These are phyloP conservation scores for Callithrix jacchus DNA, from an alignment of 2,113 vertebrate genomes.

Conservation along the genomic window DNA sequence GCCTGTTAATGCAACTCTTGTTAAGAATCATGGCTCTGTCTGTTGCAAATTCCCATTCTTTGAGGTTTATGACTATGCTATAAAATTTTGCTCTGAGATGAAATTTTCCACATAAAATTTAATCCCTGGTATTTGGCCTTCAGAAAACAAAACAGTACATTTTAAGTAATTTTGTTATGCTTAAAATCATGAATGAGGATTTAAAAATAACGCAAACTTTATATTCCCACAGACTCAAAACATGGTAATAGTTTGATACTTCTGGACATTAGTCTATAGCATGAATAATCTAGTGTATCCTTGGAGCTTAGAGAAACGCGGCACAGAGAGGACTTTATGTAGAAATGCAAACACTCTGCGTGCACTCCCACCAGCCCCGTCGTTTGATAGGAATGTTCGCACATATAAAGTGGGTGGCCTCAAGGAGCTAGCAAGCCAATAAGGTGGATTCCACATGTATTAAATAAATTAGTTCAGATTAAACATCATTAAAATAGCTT, in stretches of 20 bases:
- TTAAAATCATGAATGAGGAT: conserved; percentile 30
- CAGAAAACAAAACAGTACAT: conserved; percentile 60
- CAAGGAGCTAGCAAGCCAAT: not conserved
- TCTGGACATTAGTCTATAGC: not conserved
- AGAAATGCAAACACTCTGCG: not conserved
- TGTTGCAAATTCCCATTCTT: not conserved
- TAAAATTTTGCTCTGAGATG: conserved; percentile 58
- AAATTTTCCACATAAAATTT: conserved; percentile 60
- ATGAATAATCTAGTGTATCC: not conserved
- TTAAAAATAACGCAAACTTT: conserved; percentile 33
- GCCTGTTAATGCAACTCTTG: not conserved
- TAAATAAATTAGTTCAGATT: conserved; percentile 20
- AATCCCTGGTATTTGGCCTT: conserved; percentile 49
- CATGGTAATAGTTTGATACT: conserved; percentile 1
- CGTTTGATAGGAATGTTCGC: not conserved
- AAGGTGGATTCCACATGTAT: not conserved
- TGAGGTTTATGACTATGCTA: conserved; percentile 36
- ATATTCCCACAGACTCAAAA: not conserved
- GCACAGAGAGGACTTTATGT: not conserved
- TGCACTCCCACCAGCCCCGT: not conserved
- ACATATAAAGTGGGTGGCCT: not conserved
- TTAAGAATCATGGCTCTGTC: not conserved
- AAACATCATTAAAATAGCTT: not conserved
- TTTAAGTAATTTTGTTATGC: conserved; percentile 32
- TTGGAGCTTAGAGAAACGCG: not conserved